phyloP scores from a whole-genome alignment of 1,140 invertebrate species.

The Drosophila bipectinata region DNA sequence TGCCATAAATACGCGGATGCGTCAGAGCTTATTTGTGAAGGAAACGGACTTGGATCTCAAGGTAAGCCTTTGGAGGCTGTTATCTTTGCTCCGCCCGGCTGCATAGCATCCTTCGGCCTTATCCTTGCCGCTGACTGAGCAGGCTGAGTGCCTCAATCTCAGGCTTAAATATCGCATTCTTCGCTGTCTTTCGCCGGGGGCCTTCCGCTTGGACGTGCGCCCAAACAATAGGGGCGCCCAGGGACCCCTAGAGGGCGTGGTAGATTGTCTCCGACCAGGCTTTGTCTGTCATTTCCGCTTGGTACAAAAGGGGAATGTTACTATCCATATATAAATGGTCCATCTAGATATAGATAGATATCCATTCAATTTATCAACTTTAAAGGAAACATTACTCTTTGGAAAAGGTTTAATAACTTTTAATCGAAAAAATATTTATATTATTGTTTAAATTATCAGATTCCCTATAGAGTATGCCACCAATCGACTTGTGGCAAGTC shows the following conservation, averaged over 20 bases:
- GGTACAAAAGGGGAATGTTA: constrained; percentile 11
- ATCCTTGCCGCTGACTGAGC: constrained; percentile 23
- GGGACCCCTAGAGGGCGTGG: constrained; percentile 17
- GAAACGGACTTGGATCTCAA: constrained; percentile 7
- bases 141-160: constrained; percentile 22
- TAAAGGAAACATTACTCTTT: not conserved
- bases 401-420: not conserved
- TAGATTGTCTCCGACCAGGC: constrained; percentile 29
- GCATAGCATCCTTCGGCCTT: constrained; percentile 10
- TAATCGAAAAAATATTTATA: not conserved
- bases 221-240: constrained; percentile 31
- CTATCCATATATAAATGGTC: not conserved
- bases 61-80: constrained; percentile 22
- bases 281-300: constrained; percentile 40
- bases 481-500: not conserved
- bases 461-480: constrained; percentile 12
- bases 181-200: constrained; percentile 22
- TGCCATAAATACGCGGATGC: constrained; percentile 55
- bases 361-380: not conserved
- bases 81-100: constrained; percentile 35
- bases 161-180: constrained; percentile 14
- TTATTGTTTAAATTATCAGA: not conserved
- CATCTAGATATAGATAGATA: not conserved
- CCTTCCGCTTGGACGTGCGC: constrained; percentile 39
- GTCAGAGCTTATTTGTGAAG: constrained; percentile 1